These are phyloP conservation scores for Octodonta nipae DNA, from an alignment of 2,888 invertebrate species.

Conservation along the genomic window DNA sequence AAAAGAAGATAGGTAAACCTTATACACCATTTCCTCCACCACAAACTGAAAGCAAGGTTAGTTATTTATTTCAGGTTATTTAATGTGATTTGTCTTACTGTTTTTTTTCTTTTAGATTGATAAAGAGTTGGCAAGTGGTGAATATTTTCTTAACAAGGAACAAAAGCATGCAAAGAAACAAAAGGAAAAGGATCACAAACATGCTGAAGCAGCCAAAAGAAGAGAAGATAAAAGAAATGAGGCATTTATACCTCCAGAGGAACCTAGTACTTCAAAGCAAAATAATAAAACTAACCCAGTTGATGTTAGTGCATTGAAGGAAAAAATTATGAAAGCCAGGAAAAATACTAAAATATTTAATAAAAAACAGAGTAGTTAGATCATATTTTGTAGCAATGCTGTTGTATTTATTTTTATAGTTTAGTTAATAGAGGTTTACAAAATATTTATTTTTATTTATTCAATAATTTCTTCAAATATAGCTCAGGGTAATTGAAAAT, in stretches of 20 bases:
- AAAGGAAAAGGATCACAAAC: constrained; percentile 66
- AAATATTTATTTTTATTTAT: no score
- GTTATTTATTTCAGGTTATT: constrained; percentile 1
- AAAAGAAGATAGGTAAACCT: constrained; percentile 76
- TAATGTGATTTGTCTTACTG: constrained; percentile 1
- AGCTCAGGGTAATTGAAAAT: no score
- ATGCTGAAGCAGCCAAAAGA: constrained; percentile 56
- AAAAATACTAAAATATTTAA: constrained; percentile 35
- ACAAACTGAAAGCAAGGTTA: constrained; percentile 70
- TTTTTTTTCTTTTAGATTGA: constrained; percentile 46
- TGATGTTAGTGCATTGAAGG: constrained; percentile 59
- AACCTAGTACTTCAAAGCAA: constrained; percentile 31
- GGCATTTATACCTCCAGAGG: constrained; percentile 77
- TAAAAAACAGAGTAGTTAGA: constrained; percentile 10
- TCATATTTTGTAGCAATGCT: no score
- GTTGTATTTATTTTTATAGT: no score
- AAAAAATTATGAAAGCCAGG: constrained; percentile 58
- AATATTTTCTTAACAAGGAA: constrained; percentile 86
- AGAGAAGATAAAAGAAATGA: constrained; percentile 65
- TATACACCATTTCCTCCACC: constrained; percentile 98
- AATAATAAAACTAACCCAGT: constrained; percentile 35
- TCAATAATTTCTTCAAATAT: no score
- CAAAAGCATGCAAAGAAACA: constrained; percentile 57
- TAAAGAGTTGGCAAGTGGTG: constrained; percentile 83
- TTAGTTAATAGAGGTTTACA: no score